Percentiles rank a stretch among this genome's conserved stretches.
phyloP scores from a whole-genome alignment of 2,113 vertebrate genomes.

The Callithrix jacchus region DNA sequence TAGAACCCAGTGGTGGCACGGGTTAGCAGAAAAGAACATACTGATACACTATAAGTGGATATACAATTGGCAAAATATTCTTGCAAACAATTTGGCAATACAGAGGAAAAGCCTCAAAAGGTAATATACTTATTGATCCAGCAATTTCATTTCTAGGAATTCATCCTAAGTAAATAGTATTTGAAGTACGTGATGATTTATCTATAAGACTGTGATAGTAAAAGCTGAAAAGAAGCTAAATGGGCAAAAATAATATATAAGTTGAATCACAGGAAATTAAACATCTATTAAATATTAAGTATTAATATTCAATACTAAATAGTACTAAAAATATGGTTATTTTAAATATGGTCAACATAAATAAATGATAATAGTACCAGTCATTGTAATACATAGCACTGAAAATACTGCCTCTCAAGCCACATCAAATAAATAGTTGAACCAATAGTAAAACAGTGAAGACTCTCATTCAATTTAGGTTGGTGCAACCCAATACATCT shows the following conservation, averaged over 20 bases:
- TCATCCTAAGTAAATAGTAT: conserved; percentile 26
- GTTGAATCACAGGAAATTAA: conserved; percentile 1
- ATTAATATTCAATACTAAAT: background rate
- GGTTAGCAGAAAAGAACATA: conserved; percentile 15
- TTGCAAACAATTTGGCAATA: conserved; percentile 9
- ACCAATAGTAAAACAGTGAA: background rate
- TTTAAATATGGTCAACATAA: conserved; percentile 6
- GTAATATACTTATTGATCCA: background rate
- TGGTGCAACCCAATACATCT: background rate
- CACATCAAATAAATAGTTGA: conserved; percentile 4
- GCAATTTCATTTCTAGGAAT: background rate
- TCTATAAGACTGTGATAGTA: background rate
- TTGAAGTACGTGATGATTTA: background rate
- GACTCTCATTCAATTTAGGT: no score
- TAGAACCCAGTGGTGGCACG: background rate
- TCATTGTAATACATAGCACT: background rate
- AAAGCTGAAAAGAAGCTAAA: conserved; percentile 38
- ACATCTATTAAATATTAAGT: conserved; percentile 10
- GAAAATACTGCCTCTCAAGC: background rate
- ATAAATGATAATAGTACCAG: background rate
- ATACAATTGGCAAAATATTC: background rate
- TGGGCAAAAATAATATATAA: background rate
- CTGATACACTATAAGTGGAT: background rate
- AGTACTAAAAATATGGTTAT: background rate
- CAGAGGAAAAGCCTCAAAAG: background rate